A percentile compares a stretch with the other conserved stretches of the same genome.
Evolutionary conservation across 1,140 invertebrate species (phyloP).

Genomic region (Drosophila triauraria): DNA sequence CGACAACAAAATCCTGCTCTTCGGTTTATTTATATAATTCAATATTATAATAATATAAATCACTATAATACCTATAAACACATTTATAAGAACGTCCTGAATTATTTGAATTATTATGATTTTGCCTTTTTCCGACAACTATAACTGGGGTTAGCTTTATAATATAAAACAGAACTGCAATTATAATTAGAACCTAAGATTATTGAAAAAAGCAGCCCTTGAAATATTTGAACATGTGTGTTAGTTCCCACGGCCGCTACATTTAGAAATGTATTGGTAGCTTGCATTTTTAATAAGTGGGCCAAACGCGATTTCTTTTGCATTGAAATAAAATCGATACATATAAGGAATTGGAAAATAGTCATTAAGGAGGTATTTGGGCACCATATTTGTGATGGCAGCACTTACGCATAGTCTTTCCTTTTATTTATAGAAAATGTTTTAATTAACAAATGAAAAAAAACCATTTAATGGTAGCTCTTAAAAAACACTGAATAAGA

Average conservation of each 20-base stretch:
- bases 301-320: constrained; percentile 1
- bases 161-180: too few relatives aligned
- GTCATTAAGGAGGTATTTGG: too few relatives aligned
- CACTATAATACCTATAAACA: too few relatives aligned
- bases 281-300: constrained; percentile 16
- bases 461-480: not conserved
- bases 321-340: constrained; percentile 5
- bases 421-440: not conserved
- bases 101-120: too few relatives aligned
- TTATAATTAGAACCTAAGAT: too few relatives aligned
- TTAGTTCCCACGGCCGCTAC: not conserved
- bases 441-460: not conserved
- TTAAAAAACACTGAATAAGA: not conserved
- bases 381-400: not conserved
- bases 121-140: too few relatives aligned
- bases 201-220: too few relatives aligned
- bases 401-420: not conserved
- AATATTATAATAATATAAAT: too few relatives aligned
- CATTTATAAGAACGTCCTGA: too few relatives aligned
- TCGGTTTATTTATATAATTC: too few relatives aligned
- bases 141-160: too few relatives aligned
- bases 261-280: not conserved
- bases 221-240: not conserved
- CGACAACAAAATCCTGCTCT: too few relatives aligned
- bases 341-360: not conserved